These are phyloP conservation scores for Amblyteles armatorius DNA, from an alignment of 2,888 invertebrate genomes.

Conservation along the genomic window DNA sequence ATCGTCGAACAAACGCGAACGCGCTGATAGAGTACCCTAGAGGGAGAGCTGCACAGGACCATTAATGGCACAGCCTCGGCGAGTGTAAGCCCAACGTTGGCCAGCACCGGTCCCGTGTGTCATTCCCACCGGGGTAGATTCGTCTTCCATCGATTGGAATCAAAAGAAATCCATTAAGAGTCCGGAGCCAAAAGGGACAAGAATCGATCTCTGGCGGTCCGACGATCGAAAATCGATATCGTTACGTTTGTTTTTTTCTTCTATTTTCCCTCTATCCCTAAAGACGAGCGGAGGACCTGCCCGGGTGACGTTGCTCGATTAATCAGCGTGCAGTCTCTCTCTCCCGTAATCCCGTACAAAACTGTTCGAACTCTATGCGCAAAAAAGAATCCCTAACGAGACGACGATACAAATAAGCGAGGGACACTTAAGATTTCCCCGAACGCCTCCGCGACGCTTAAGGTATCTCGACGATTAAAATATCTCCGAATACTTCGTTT, in stretches of 20 bases:
- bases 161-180: constrained; percentile 41
- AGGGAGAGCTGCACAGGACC: no score
- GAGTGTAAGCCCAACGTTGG: neutral
- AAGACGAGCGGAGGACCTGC: neutral
- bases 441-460: neutral
- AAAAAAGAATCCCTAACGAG: constrained; percentile 41
- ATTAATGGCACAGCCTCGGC: neutral
- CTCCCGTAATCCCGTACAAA: neutral
- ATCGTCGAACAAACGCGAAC: no score
- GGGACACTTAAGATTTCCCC: neutral
- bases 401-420: constrained; percentile 47
- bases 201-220: neutral
- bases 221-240: constrained; percentile 36
- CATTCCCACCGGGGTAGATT: neutral
- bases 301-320: constrained; percentile 35
- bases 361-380: neutral
- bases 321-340: constrained; percentile 9
- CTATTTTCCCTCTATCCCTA: constrained; percentile 8
- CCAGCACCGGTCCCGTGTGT: neutral
- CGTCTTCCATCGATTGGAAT: neutral
- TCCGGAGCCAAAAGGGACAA: neutral
- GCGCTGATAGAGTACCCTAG: no score
- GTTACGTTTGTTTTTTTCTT: neutral
- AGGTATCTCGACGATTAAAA: constrained; percentile 19
- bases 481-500: neutral